Conservation (phyloP, 2,113 vertebrate species). For the Bujurquina vittata region DNA sequence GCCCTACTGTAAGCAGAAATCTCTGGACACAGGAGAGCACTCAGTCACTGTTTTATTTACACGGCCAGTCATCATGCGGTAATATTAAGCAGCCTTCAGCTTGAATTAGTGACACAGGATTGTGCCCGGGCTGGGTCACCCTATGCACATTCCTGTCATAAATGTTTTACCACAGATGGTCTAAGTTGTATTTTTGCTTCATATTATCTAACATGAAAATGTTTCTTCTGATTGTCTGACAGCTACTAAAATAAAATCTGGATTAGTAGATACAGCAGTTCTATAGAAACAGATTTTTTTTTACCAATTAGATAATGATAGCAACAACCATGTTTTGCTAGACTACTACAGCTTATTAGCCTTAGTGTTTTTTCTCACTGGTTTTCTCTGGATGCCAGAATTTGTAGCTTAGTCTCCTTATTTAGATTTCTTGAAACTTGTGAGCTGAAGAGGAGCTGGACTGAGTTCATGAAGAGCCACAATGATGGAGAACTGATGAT, state of each 20-base stretch:
- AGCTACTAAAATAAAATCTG: not conserved
- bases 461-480: not conserved
- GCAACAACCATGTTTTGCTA: not conserved
- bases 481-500: not conserved
- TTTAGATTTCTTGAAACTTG: not conserved
- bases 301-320: not conserved
- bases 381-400: not conserved
- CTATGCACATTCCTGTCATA: not conserved
- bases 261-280: not conserved
- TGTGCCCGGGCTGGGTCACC: not conserved
- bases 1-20: slow-evolving; percentile 21
- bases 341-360: not conserved
- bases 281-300: not conserved
- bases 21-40: slow-evolving; percentile 49
- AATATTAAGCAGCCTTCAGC: slow-evolving; percentile 65
- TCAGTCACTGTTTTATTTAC: slow-evolving; percentile 71
- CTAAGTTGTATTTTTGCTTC: not conserved
- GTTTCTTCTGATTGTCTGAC: not conserved
- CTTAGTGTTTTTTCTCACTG: not conserved
- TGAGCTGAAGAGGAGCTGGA: not conserved
- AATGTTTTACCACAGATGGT: not conserved
- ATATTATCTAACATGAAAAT: not conserved
- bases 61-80: slow-evolving; percentile 5
- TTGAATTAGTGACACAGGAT: slow-evolving; percentile 43
- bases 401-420: not conserved